Percentiles rank a stretch among this genome's conserved stretches.
Evolutionary conservation across 2,888 invertebrate species (phyloP).

Genomic region (Diadegma fenestrale): DNA sequence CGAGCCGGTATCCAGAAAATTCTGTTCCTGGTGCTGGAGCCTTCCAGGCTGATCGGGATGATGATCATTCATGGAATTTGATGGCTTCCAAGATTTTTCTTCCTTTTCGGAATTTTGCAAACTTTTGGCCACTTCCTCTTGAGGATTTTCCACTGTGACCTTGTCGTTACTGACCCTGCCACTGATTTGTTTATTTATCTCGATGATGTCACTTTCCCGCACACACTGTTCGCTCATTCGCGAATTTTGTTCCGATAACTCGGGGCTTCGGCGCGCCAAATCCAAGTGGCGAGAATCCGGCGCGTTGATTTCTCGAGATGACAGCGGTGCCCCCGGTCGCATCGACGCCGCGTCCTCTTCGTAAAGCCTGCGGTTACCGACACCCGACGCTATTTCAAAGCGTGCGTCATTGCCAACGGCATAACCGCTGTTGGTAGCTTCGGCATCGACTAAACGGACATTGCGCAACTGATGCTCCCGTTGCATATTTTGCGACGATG

Average conservation of each 20-base stretch:
- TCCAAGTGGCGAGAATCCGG: conserved; percentile 56
- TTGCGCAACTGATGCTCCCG: conserved; percentile 63
- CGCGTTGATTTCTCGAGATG: conserved; percentile 57
- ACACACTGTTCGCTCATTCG: conserved; percentile 34
- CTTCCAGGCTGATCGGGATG: conserved; percentile 24
- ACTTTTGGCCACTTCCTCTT: conserved; percentile 33
- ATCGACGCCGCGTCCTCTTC: conserved; percentile 65
- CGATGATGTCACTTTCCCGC: conserved; percentile 50
- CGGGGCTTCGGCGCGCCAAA: conserved; percentile 55
- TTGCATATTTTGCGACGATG: conserved; percentile 49
- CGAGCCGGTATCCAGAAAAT: conserved; percentile 45
- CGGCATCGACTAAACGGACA: conserved; percentile 52
- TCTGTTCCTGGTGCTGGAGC: conserved; percentile 31
- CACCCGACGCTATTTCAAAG: conserved; percentile 72
- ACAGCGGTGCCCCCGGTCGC: conserved; percentile 55
- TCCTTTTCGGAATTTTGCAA: conserved; percentile 25
- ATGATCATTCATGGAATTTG: neutral
- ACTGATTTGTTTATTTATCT: conserved; percentile 45
- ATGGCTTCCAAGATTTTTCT: conserved; percentile 22
- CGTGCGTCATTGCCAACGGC: conserved; percentile 71
- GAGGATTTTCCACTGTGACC: conserved; percentile 44
- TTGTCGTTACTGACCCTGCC: neutral
- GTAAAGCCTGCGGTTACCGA: conserved; percentile 58
- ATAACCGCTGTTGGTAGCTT: conserved; percentile 59
- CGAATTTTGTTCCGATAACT: conserved; percentile 46